Evolutionary conservation across 1,140 invertebrate species (phyloP), one percentile per base, ranked within the genome.

Genomic region (Nylanderia fulva): DNA sequence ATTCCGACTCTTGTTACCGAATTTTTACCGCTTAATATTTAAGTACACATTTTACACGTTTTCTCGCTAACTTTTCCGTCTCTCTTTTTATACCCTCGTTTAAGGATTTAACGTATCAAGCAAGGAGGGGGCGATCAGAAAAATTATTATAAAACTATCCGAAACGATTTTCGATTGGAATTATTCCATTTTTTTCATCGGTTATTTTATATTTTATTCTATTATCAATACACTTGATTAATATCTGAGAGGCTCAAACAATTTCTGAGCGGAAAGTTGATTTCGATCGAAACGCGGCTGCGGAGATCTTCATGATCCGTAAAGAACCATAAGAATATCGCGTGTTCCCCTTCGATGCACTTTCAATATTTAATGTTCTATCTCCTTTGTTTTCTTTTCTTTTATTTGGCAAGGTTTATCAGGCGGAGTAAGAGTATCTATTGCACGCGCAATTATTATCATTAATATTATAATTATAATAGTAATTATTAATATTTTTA

Each of bases 391-490:
- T 84, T 52, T 58, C 74, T 86, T 63, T 85, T 58, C 5, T 85
- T 11, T 69, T 89, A 90, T 79, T 90, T 87, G 71, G 85, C 92
- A 91, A 89, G 90, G 88, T 92, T 92, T 91, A 91, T 86, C 72
- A 84, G 83, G 82, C 80, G 86, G 85, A 85, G 66, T 83, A 84
- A 77, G 56, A 84, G 84, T 88, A 85, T 69, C 63, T 75, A 74
- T 79, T 48, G 45, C 45, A 48, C 45, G 45, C 75, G 84, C 54
- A 58, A 88, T 86, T 42, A 85, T 69, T 84, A 89, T 83, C 85
- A 86, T 83, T 89, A 88, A 86, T 90, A 91, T 89, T 89, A 85
- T 90, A 86, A 91, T 88, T 71, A 86, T 88, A 86, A 91, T 88
- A 64, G 83, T 88, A 85, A 87, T 90, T 33, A 90, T 91, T 89